These are phyloP conservation scores for Dolichoris vasculosae DNA, from an alignment of 1,140 invertebrate genomes.

Conservation along the genomic window DNA sequence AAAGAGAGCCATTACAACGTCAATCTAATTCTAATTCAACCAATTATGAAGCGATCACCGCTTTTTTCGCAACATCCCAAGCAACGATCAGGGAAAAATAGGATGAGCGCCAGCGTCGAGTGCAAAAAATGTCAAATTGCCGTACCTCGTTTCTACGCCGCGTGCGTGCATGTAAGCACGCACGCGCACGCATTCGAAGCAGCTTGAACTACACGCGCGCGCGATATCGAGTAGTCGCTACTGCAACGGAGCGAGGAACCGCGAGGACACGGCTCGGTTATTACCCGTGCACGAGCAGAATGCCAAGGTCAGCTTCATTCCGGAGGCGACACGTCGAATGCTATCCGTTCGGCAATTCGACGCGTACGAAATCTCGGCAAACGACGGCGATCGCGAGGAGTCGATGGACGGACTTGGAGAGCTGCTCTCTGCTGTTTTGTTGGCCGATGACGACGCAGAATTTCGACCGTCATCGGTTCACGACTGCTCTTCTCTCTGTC, in stretches of 20 bases:
- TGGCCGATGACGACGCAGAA: neutral
- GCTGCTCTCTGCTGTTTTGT: too few species aligned
- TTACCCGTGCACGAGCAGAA: slow-evolving; percentile 56
- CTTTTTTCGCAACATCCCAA: neutral
- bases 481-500: too few species aligned
- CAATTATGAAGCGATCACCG: neutral
- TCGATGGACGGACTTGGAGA: neutral
- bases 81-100: neutral
- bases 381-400: neutral
- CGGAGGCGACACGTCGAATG: slow-evolving; percentile 46
- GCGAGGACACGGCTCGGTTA: neutral
- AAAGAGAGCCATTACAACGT: neutral
- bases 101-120: neutral
- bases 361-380: neutral
- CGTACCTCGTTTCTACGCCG: neutral
- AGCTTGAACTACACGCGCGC: neutral
- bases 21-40: neutral
- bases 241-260: too few species aligned
- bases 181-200: neutral
- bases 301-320: slow-evolving; percentile 72
- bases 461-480: too few species aligned
- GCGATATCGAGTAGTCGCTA: neutral
- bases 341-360: neutral
- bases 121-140: slow-evolving; percentile 1
- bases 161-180: neutral